These are phyloP conservation scores for Cebidichthys violaceus DNA, from an alignment of 2,113 vertebrate species.

Conservation along the genomic window DNA sequence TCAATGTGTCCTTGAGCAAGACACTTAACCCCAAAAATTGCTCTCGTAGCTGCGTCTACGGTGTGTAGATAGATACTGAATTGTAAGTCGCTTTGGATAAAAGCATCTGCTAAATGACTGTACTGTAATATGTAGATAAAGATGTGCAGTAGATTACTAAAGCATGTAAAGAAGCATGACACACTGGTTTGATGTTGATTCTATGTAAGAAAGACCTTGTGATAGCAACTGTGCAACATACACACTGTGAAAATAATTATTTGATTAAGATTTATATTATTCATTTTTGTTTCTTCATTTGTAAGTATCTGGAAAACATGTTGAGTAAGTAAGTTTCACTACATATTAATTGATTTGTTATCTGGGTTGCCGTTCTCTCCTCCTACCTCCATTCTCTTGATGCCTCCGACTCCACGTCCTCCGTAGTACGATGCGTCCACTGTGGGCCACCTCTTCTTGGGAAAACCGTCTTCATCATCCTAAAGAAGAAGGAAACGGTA, in stretches of 20 bases:
- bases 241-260: neutral
- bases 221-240: neutral
- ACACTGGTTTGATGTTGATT: neutral
- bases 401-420: slow-evolving; percentile 95
- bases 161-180: neutral
- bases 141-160: neutral
- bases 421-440: slow-evolving; percentile 98
- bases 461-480: slow-evolving; percentile 83
- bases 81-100: too few species aligned
- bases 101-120: too few species aligned
- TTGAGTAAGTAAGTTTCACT: neutral
- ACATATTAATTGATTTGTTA: neutral
- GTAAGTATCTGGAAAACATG: neutral
- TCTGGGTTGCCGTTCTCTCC: neutral
- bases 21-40: too few species aligned
- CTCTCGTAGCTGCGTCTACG: too few species aligned
- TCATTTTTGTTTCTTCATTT: neutral
- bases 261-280: neutral
- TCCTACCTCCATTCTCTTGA: slow-evolving; percentile 97
- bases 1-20: too few species aligned
- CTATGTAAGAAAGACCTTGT: neutral
- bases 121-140: too few species aligned
- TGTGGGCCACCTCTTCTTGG: slow-evolving; percentile 84
- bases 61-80: too few species aligned
- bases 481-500: slow-evolving; percentile 31